phyloP scores from a whole-genome alignment of 2,113 vertebrate species.

The Petroica traversi region DNA sequence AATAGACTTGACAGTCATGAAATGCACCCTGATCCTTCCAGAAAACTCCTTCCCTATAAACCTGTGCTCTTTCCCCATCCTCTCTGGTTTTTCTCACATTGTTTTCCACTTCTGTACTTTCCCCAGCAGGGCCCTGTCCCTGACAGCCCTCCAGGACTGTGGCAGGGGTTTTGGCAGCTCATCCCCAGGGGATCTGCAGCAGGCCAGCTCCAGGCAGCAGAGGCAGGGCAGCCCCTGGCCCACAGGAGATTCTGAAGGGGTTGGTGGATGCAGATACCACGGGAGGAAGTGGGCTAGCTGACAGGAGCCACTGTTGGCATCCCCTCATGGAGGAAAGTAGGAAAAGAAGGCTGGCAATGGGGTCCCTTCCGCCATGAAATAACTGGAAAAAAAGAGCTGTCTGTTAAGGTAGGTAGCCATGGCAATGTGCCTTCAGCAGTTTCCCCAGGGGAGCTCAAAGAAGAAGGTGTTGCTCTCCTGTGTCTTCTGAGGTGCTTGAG shows the following conservation, averaged over 20 bases:
- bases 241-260: not conserved
- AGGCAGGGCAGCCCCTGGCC: not conserved
- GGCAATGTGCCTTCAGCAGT: not conserved
- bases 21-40: not conserved
- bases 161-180: not conserved
- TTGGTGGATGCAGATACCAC: rapidly evolving
- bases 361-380: not conserved
- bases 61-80: not conserved
- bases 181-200: not conserved
- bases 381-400: not conserved
- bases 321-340: not conserved
- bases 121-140: not conserved
- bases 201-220: not conserved
- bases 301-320: not conserved
- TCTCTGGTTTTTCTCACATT: rapidly evolving
- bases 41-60: not conserved
- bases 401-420: not conserved
- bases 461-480: not conserved
- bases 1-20: not conserved
- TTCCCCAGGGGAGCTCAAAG: not conserved
- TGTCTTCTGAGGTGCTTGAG: not conserved
- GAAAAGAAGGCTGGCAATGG: not conserved
- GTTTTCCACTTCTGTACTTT: not conserved
- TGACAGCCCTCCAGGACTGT: too few species aligned
- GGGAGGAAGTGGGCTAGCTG: not conserved